phyloP scores from a whole-genome alignment of 2,113 vertebrate species.

The Rhinolophus ferrumequinum region DNA sequence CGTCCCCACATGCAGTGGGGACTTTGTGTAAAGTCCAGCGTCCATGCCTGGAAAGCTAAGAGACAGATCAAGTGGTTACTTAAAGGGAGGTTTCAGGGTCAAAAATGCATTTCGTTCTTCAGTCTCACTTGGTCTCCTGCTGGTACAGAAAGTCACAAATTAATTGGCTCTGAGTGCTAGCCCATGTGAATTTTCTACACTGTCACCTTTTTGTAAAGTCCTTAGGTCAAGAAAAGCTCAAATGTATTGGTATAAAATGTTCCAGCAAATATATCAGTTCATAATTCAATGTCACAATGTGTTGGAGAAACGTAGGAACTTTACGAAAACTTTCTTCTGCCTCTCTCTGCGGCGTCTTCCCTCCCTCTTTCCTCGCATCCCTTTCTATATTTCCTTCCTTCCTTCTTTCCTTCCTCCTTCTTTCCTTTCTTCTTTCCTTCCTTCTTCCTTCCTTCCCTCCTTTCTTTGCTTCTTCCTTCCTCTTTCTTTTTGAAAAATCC shows the following conservation, averaged over 20 bases:
- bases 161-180: fast-evolving
- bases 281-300: fast-evolving
- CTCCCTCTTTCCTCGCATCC: fast-evolving
- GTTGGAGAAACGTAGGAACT: no score
- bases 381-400: no score
- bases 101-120: neutral
- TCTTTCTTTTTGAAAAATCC: neutral
- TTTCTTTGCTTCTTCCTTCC: no score
- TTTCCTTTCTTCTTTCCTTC: no score
- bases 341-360: no score
- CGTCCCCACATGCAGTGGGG: fast-evolving
- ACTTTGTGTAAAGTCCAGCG: fast-evolving
- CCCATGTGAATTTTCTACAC: fast-evolving
- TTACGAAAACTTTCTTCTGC: no score
- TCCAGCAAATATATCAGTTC: fast-evolving
- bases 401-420: neutral
- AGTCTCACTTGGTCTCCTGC: neutral
- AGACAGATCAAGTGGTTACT: neutral
- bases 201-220: neutral
- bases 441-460: no score
- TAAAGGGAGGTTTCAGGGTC: neutral
- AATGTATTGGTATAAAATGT: fast-evolving
- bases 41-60: neutral
- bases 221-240: neutral
- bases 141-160: neutral